These are phyloP conservation scores for Neopelma chrysocephalum DNA, from an alignment of 2,797 vertebrate genomes.

Conservation along the genomic window DNA sequence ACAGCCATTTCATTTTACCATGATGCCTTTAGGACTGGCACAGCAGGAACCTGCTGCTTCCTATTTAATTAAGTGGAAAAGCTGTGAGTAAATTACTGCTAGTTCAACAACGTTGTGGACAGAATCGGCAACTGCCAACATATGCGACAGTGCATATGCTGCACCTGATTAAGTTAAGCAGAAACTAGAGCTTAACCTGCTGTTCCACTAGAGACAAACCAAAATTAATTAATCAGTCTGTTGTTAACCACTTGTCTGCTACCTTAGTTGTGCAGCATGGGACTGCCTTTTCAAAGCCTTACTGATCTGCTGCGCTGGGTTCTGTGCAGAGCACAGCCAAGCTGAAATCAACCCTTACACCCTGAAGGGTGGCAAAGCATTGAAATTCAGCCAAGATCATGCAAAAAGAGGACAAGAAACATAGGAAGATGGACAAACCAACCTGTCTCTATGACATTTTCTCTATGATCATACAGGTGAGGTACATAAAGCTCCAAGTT, in stretches of 20 bases:
- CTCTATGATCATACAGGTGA: neutral
- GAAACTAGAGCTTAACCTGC: constrained; percentile 46
- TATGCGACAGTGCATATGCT: constrained; percentile 25
- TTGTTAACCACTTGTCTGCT: constrained; percentile 46
- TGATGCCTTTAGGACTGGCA: constrained; percentile 43
- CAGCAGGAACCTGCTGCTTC: constrained; percentile 73
- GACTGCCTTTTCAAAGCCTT: constrained; percentile 32
- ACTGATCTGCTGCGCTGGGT: neutral
- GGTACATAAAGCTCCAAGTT: neutral
- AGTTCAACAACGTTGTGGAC: constrained; percentile 47
- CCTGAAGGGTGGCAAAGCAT: neutral
- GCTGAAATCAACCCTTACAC: neutral
- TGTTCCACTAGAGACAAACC: constrained; percentile 40
- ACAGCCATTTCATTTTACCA: constrained; percentile 49
- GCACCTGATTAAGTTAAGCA: constrained; percentile 64
- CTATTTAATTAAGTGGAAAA: constrained; percentile 74
- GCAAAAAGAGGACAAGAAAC: neutral
- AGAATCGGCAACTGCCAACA: constrained; percentile 51
- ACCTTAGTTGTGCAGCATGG: neutral
- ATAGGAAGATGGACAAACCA: neutral
- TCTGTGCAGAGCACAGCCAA: neutral
- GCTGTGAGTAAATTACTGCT: constrained; percentile 60
- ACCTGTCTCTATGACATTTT: neutral
- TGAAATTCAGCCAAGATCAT: neutral
- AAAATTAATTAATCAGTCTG: constrained; percentile 38